phyloP scores from a whole-genome alignment of 1,140 invertebrate species.

The Theocolax elegans region DNA sequence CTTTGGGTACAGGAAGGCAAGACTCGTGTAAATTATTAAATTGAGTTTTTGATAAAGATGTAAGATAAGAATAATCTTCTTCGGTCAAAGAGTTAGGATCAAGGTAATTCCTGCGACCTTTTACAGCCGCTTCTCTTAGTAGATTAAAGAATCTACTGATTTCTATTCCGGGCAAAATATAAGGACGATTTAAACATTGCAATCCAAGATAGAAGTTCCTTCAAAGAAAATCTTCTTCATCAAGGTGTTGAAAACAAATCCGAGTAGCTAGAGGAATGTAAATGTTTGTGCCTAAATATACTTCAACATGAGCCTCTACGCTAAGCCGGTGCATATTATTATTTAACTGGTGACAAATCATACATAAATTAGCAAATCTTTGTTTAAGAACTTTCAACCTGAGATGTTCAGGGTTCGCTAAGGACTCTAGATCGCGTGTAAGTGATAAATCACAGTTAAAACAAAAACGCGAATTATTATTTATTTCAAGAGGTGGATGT shows the following conservation, averaged over 20 bases:
- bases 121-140: slow-evolving; percentile 11
- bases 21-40: slow-evolving; percentile 17
- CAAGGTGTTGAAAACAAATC: neutral
- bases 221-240: slow-evolving; percentile 5
- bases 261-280: slow-evolving; percentile 1
- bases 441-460: slow-evolving; percentile 20
- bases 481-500: slow-evolving; percentile 13
- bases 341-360: slow-evolving; percentile 12
- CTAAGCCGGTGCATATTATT: slow-evolving; percentile 1
- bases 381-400: slow-evolving; percentile 6
- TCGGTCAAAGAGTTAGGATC: slow-evolving; percentile 2
- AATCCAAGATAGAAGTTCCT: slow-evolving; percentile 4
- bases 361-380: neutral
- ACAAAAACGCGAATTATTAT: slow-evolving; percentile 9
- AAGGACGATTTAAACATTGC: slow-evolving; percentile 2
- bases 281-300: slow-evolving; percentile 13
- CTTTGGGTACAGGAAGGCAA: slow-evolving; percentile 7
- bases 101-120: slow-evolving; percentile 3
- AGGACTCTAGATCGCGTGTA: neutral
- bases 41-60: neutral
- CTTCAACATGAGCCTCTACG: neutral
- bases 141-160: slow-evolving; percentile 6
- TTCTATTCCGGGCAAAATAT: slow-evolving; percentile 1
- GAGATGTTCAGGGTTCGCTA: neutral
- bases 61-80: slow-evolving; percentile 2